phyloP scores from a whole-genome alignment of 2,888 invertebrate species.

The Euphydryas editha region DNA sequence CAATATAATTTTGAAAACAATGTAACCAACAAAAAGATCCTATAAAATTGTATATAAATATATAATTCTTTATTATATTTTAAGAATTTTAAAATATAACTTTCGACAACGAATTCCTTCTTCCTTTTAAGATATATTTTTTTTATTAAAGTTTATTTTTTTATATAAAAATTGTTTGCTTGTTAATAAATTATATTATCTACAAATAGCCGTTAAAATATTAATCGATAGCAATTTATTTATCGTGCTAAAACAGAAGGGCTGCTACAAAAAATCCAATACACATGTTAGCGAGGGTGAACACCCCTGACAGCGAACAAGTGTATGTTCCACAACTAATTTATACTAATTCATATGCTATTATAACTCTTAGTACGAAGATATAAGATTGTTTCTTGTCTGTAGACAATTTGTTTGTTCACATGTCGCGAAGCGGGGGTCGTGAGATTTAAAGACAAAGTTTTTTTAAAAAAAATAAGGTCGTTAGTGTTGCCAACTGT shows the following conservation, averaged over 20 bases:
- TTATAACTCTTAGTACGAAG: slow-evolving; percentile 44
- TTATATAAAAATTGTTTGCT: too few relatives aligned
- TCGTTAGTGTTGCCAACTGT: slow-evolving; percentile 44
- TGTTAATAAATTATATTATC: too few relatives aligned
- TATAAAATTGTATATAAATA: too few relatives aligned
- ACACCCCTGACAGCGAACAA: slow-evolving; percentile 68
- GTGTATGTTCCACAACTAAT: slow-evolving; percentile 61
- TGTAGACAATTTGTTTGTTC: slow-evolving; percentile 64
- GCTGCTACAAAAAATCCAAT: slow-evolving; percentile 60
- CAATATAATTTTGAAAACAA: too few relatives aligned
- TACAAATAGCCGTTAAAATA: slow-evolving; percentile 44
- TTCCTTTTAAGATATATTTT: too few relatives aligned
- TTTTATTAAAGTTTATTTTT: too few relatives aligned
- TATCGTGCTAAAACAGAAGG: slow-evolving; percentile 64
- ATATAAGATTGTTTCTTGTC: slow-evolving; percentile 36
- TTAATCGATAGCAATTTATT: slow-evolving; percentile 59
- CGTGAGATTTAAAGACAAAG: slow-evolving; percentile 58
- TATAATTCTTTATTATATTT: too few relatives aligned
- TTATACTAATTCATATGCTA: slow-evolving; percentile 40
- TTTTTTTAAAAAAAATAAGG: slow-evolving; percentile 49
- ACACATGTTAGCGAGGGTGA: slow-evolving; percentile 73
- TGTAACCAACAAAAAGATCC: too few relatives aligned
- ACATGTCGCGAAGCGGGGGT: slow-evolving; percentile 73
- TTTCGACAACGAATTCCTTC: too few relatives aligned
- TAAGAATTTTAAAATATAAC: too few relatives aligned